Evolutionary conservation across 2,888 invertebrate species (phyloP), one percentile per base, ranked within the genome.

Genomic region (Cryptocephalus primarius): DNA sequence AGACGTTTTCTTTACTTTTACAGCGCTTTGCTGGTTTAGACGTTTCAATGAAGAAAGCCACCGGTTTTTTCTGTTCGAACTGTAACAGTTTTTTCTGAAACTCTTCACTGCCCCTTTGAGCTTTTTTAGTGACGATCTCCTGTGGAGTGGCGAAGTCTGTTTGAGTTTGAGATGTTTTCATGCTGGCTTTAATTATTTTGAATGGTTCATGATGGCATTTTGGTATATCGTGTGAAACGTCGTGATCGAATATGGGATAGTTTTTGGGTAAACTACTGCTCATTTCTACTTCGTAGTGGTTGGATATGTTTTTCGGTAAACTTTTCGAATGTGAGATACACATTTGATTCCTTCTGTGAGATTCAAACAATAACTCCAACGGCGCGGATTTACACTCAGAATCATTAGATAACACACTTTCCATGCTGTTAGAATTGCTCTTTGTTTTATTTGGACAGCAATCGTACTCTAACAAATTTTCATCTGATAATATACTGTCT

Each of bases 371-470:
- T 64, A 82, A 79, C 66, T 86, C 87, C 33, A 87, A 64, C 0
- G 87, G 87, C 0, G 86, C 87, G 45, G 85, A 85, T 66, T 84
- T 85, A 8, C 85, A 86, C 55, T 79, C 77, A 0, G 85, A 85
- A 53, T 87, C 88, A 64, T 88, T 88, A 1, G 87, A 87, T 0
- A 88, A 65, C 6, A 89, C 80, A 59, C 87, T 87, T 63, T 88
- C 88, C 59, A 88, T 75, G 47, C 87, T 88, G 59, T 85, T 83
- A 60, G 84, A 85, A 60, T 83, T 83, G 4, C 79, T 79, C 60
- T 79, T 75, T 1, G 74, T 75, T 49, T 79, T 72, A 46, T 68
- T 63, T 9, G 48, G 48, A 45, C 45, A 54, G 22, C 55, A 52
- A 45, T 61, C 61, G 11, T 60, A 62, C 42, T 65, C 63, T 39